phyloP scores from a whole-genome alignment of 2,888 invertebrate species.

The Pyrgus malvae region DNA sequence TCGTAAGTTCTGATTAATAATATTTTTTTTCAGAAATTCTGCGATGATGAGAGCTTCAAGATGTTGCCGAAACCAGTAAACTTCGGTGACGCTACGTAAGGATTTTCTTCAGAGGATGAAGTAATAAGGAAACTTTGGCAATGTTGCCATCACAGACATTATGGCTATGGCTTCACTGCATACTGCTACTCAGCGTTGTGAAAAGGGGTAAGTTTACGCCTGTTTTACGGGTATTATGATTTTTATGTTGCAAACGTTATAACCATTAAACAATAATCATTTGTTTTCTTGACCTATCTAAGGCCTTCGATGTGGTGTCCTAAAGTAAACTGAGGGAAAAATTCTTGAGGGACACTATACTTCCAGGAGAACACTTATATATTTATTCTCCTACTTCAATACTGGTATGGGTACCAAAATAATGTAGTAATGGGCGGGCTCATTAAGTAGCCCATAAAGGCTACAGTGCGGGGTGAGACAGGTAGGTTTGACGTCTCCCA shows the following conservation, averaged over 20 bases:
- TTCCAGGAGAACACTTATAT: too few relatives aligned
- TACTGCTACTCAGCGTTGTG: conserved; percentile 19
- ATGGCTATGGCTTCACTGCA: conserved; percentile 16
- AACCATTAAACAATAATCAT: background rate
- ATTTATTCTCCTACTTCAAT: too few relatives aligned
- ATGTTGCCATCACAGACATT: conserved; percentile 26
- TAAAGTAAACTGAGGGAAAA: too few relatives aligned
- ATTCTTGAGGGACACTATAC: too few relatives aligned
- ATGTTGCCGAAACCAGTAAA: conserved; percentile 13
- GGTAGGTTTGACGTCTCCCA: too few relatives aligned
- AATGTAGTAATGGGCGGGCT: too few relatives aligned
- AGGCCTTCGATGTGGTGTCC: too few relatives aligned
- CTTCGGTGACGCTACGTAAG: background rate
- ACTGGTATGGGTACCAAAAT: too few relatives aligned
- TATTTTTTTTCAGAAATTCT: conserved; percentile 4
- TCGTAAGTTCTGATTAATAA: background rate
- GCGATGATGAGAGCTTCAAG: background rate
- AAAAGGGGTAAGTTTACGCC: conserved; percentile 18
- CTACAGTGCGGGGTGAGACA: too few relatives aligned
- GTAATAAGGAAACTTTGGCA: conserved; percentile 17
- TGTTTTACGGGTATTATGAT: conserved; percentile 6
- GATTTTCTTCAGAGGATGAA: conserved; percentile 18
- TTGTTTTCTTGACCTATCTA: background rate
- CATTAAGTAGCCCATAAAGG: too few relatives aligned
- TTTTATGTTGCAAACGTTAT: conserved; percentile 1